Percentiles rank a stretch among this genome's conserved stretches.
Conservation (phyloP, 2,888 invertebrate species). For the Pinctada fucata region DNA sequence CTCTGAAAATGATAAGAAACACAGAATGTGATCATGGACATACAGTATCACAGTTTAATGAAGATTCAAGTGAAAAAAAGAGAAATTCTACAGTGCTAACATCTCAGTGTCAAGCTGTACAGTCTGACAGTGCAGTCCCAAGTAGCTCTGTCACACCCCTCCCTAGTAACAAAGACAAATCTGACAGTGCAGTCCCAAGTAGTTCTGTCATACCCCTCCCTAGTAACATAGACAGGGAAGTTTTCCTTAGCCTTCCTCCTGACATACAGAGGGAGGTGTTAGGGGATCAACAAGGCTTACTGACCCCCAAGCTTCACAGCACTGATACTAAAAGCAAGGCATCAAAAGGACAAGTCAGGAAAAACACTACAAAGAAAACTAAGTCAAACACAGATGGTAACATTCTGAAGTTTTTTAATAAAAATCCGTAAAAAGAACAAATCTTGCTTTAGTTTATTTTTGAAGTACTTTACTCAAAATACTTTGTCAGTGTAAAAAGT, state of each 20-base stretch:
- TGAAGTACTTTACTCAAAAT: too few relatives aligned
- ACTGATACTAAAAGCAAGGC: too few relatives aligned
- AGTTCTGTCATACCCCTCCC: background rate
- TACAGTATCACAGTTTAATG: background rate
- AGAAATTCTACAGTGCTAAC: background rate
- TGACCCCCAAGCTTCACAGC: too few relatives aligned
- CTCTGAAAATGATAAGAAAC: background rate
- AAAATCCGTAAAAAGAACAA: too few relatives aligned
- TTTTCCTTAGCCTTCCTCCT: conserved; percentile 58
- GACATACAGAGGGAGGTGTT: conserved; percentile 62
- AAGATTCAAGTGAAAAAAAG: background rate
- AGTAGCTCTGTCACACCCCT: background rate
- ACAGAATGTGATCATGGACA: background rate
- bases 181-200: background rate
- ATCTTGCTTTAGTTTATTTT: too few relatives aligned
- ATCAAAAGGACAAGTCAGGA: too few relatives aligned
- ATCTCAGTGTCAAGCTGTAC: too few relatives aligned
- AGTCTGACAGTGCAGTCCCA: background rate
- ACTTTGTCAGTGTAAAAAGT: too few relatives aligned
- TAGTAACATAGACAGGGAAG: conserved; percentile 50
- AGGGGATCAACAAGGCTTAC: background rate
- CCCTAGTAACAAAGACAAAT: background rate
- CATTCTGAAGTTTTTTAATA: too few relatives aligned
- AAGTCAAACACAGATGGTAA: too few relatives aligned
- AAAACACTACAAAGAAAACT: too few relatives aligned